Evolutionary conservation across 1,140 invertebrate species (phyloP), one percentile per base, ranked within the genome.

Genomic region (Medauroidea extradentata): DNA sequence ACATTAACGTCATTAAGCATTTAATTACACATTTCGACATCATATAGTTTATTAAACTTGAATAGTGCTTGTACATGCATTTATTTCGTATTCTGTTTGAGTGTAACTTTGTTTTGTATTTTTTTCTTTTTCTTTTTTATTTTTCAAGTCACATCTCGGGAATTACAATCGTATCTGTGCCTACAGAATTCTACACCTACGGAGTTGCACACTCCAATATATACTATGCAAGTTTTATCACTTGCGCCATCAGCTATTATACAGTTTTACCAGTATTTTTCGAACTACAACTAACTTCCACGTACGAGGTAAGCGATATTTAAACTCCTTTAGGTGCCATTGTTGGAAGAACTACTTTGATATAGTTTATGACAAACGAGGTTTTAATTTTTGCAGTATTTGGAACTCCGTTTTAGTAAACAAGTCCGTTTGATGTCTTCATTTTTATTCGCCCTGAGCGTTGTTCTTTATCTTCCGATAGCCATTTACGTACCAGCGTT

Each of bases 371-470:
- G 11, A 34, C 11, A 34, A 34, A 34, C 11, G 11, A 11, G 14
- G 21, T 5, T 34, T 53, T 5, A 54, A 38, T 1, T 29, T 56
- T 67, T 73, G 46, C 68, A 83, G 81, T 93, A 92, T 71, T 74
- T 93, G 41, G 83, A 88, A 58, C 63, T 83, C 9, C 74, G 88
- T 46, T 90, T 89, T 67, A 73, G 82, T 49, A 78, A 79, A 59
- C 71, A 78, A 0, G 81, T 87, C 0, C 73, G 85, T 41, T 69
- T 78, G 2, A 66, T 87, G 11, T 85, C 81, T 0, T 88, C 87
- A 0, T 78, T 82, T 39, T 78, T 88, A 42, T 89, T 83, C 49
- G 46, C 53, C 5, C 4, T 57, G 7, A 21, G 24, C 7, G 2
- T 57, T 8, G 2, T 72, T 11, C 48, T 71, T 27, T 74, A 71